These are phyloP conservation scores for Pollenia labialis DNA, from an alignment of 2,888 invertebrate species.

Conservation along the genomic window DNA sequence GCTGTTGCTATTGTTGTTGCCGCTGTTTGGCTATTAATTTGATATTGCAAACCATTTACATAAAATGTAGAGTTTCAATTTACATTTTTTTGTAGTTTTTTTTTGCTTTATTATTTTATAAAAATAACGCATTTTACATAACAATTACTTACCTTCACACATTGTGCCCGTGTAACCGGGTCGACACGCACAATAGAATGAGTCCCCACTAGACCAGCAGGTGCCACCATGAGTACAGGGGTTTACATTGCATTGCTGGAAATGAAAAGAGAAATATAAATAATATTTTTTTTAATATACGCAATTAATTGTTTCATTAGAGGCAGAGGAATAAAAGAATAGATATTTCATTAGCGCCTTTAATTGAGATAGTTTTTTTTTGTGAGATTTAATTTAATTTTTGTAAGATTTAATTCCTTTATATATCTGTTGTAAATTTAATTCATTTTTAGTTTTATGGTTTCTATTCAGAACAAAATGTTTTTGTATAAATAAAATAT, in stretches of 20 bases:
- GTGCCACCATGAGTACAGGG: slow-evolving; percentile 91
- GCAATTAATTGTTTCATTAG: too few species aligned
- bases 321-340: too few species aligned
- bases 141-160: slow-evolving; percentile 88
- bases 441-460: slow-evolving; percentile 16
- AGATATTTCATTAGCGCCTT: background rate
- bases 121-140: slow-evolving; percentile 3
- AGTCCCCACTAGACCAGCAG: slow-evolving; percentile 90
- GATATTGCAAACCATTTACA: background rate
- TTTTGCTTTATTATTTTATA: background rate
- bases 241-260: slow-evolving; percentile 89
- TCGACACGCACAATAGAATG: slow-evolving; percentile 91
- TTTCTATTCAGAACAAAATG: background rate
- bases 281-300: background rate
- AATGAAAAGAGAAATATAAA: slow-evolving; percentile 41
- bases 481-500: slow-evolving; percentile 1
- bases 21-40: slow-evolving; percentile 8
- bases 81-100: background rate
- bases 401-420: slow-evolving; percentile 72
- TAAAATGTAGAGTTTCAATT: slow-evolving; percentile 17
- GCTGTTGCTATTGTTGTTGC: slow-evolving; percentile 8
- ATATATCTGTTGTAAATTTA: slow-evolving; percentile 47
- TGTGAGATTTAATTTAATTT: slow-evolving; percentile 28
- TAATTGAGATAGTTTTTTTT: background rate
- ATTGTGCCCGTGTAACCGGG: slow-evolving; percentile 91